Evolutionary conservation across 2,888 invertebrate species (phyloP), one percentile per base, ranked within the genome.

Genomic region (Holacanthella duospinosa): DNA sequence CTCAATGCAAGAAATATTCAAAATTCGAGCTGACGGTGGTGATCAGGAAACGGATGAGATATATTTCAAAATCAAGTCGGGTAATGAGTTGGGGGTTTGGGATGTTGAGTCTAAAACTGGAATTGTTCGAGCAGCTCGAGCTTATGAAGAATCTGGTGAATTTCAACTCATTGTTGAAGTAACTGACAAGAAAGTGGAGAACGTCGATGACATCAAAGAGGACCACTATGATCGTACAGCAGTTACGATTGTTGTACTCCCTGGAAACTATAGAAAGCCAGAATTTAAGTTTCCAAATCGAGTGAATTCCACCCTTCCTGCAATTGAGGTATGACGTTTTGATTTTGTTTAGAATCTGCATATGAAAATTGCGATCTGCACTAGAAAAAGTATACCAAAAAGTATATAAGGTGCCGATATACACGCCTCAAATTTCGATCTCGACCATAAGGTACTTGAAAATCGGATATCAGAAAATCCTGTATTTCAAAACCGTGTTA

Each of bases 21-120:
- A 90, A 72, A 77, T 94, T 0, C 81, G 85, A 66, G 93, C 93
- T 0, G 84, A 84, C 21, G 93, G 93, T 74, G 82, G 81, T 26
- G 94, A 95, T 74, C 84, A 85, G 60, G 91, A 89, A 1, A 88
- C 89, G 74, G 89, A 87, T 6, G 84, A 85, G 68, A 83, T 94
- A 36, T 81, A 82, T 61, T 95, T 90, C 75, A 81, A 79, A 36
- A 90, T 93, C 58, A 77, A 83, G 6, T 79, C 80, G 2, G 87
- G 87, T 63, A 85, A 86, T 75, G 83, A 84, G 61, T 80, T 83
- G 71, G 88, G 85, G 59, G 80, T 84, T 1, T 94, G 94, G 77
- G 79, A 83, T 27, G 80, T 94, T 61, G 88, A 91, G 73, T 80
- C 85, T 0, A 82, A 82, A 61, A 85, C 84, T 16, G 94, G 94